Evolutionary conservation across 2,113 vertebrate species (phyloP), one percentile per base, ranked within the genome.

Genomic region (Anseranas semipalmata): DNA sequence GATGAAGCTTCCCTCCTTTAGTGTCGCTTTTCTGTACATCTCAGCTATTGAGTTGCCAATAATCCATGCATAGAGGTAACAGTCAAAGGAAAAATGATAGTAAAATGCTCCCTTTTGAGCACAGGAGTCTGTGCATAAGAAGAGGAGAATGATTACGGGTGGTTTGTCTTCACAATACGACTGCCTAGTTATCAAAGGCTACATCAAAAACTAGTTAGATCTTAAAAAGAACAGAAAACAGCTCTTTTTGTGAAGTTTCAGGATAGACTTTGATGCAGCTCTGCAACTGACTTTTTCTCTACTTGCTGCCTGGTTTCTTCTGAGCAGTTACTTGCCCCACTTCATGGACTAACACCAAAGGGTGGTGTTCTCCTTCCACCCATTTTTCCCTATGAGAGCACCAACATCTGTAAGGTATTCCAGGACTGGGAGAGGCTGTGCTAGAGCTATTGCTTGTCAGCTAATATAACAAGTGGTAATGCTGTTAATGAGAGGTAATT

Each of bases 401-500:
- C 6, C 32, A 82, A 21, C 67, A 14, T 5, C 5, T 68, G 5
- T 46, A 15, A 43, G 53, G 22, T 62, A 1, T 30, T 28, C 22
- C 39, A 62, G 53, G 53, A 25, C 35, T 65, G 35, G 15, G 22
- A 12, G 13, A 24, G 15, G 12, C 56, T 32, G 16, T 0, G 4
- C 13, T 2, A 3, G 50, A 62, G 25, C 19, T 7, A 2, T 0
- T 43, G 17, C 35, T 6, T 37, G 30, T 59, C 21, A 21, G 35
- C 52, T 56, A 35, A 48, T 25, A 53, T 74, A 59, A 11, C 25
- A 67, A 59, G 52, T n/a, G 27, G 39, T 24, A 16, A 5, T 68
- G 62, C 71, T 79, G n/a, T 30, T 41, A 27, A 19, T 75, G 13
- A 68, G 30, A 68, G 28, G 22, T 2, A 5, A 35, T 30, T 5